Evolutionary conservation across 1,140 invertebrate genomes (phyloP), one percentile per base, ranked within the genome.

Genomic region (Atopsyche davidsoni): DNA sequence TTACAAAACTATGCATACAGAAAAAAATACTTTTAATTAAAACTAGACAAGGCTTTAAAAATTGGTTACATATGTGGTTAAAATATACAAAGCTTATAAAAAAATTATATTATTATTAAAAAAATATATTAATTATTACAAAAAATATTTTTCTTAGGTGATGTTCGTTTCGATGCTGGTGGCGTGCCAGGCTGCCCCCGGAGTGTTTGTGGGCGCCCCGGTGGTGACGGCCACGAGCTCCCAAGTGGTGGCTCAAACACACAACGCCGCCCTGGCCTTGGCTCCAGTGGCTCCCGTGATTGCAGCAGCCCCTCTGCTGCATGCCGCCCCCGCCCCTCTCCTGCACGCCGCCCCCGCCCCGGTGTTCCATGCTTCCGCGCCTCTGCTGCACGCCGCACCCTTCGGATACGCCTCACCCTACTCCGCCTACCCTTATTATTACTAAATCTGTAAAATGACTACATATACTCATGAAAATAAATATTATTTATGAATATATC

Each of bases 181-280:
- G 17, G 61, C 59, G 9, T 60, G 61, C 22, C 25, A 39, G 14
- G 16, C 54, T 9, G 57, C 63, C 28, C 24, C 24, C 4, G 48
- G 48, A 36, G 34, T 46, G 2, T 16, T 67, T 13, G 62, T 60
- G 7, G 68, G 61, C 22, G 62, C 66, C 7, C 67, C 68, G 7
- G 46, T 69, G 13, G 66, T 72, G n/a, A 69, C 70, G 6, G 68
- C 72, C 10, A 62, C 61, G 44, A 72, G 70, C 55, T 72, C 67
- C 3, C 72, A 74, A 51, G 66, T 67, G 35, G 62, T 73, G 31
- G 65, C 69, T 24, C 65, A 68, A 39, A 70, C 73, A 57, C 71
- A 64, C 53, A 68, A 69, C 38, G 67, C 66, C 19, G 55, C 64
- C 42, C 61, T 65, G 11, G 44, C 61, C 17, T 65, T 65, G 1